phyloP scores from a whole-genome alignment of 1,140 invertebrate genomes.

The Pemphigus obesinymphae region DNA sequence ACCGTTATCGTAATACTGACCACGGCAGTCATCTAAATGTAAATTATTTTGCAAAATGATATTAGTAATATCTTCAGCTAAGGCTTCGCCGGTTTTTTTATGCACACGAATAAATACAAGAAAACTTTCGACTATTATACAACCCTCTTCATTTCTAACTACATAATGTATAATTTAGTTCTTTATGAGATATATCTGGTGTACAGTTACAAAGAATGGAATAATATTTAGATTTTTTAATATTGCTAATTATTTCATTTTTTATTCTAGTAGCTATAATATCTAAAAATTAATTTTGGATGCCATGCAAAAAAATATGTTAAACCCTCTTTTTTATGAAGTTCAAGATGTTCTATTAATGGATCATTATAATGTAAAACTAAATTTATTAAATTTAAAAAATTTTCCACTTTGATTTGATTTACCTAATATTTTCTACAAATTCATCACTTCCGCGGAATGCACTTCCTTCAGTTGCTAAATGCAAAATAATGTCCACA shows the following conservation, averaged over 20 bases:
- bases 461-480: too few species aligned
- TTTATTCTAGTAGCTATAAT: slow-evolving; percentile 24
- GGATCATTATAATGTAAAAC: too few species aligned
- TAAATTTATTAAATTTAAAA: too few species aligned
- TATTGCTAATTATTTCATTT: slow-evolving; percentile 40
- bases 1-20: background rate
- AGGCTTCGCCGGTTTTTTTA: background rate
- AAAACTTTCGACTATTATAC: background rate
- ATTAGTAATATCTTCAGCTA: background rate
- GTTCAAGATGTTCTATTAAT: too few species aligned
- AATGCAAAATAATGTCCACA: too few species aligned
- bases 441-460: too few species aligned
- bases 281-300: background rate
- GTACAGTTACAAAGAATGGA: background rate
- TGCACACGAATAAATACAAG: background rate
- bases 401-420: too few species aligned
- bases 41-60: background rate
- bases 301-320: background rate
- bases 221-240: background rate
- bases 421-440: too few species aligned
- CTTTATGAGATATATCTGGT: slow-evolving; percentile 38
- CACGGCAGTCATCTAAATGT: background rate
- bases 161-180: slow-evolving; percentile 38
- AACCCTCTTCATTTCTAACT: background rate
- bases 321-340: too few species aligned